These are phyloP conservation scores for Onchidella celtica DNA, from an alignment of 2,888 invertebrate genomes.

Conservation along the genomic window DNA sequence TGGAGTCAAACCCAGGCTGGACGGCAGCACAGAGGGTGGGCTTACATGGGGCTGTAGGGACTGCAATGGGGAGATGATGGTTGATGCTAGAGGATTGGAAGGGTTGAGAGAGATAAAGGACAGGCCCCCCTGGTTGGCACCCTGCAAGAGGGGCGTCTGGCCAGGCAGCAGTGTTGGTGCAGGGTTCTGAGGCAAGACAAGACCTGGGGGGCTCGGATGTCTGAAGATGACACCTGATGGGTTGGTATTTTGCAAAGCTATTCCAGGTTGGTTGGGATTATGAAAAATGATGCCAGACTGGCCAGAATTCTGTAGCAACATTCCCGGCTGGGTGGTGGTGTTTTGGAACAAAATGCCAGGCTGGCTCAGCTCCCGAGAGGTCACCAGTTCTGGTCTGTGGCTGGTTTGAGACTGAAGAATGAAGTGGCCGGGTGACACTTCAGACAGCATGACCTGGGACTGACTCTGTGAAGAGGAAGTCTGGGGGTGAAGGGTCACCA, in stretches of 20 bases:
- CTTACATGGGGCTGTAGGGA: constrained; percentile 27
- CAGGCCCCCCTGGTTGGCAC: constrained; percentile 26
- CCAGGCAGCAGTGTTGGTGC: constrained; percentile 10
- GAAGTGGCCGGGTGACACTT: constrained; percentile 29
- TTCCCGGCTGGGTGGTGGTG: constrained; percentile 6
- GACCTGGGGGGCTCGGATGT: constrained; percentile 2
- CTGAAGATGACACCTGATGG: constrained; percentile 30
- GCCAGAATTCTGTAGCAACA: constrained; percentile 23
- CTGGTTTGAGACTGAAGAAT: constrained; percentile 31
- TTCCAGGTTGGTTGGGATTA: constrained; percentile 10
- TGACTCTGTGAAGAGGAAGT: not conserved
- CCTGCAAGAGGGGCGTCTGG: constrained; percentile 33
- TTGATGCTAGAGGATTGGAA: constrained; percentile 15
- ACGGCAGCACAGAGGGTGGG: constrained; percentile 8
- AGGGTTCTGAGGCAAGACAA: constrained; percentile 17
- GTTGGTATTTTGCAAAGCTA: constrained; percentile 24
- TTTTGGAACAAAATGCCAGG: constrained; percentile 22
- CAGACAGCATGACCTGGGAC: constrained; percentile 22
- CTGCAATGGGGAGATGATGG: constrained; percentile 23
- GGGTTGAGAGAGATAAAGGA: constrained; percentile 38
- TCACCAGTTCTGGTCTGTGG: constrained; percentile 9
- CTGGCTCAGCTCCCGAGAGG: constrained; percentile 13
- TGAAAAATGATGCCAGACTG: constrained; percentile 29
- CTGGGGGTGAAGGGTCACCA: constrained; percentile 14
- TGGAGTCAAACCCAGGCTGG: constrained; percentile 19